Evolutionary conservation across 2,797 vertebrate species (phyloP).

Genomic region (Capromys pilorides): DNA sequence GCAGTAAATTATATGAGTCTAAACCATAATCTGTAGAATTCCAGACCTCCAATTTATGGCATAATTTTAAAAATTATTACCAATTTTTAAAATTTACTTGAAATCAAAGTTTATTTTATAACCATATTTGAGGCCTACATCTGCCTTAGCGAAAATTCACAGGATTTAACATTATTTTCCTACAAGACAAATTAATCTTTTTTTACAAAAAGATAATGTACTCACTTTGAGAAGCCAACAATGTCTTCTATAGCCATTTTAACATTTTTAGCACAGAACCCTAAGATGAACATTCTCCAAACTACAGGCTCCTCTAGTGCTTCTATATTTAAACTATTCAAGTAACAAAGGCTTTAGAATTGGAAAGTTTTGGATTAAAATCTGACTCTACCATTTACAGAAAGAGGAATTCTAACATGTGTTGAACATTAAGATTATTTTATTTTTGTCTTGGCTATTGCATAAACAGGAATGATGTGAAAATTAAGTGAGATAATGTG

Average conservation of each 20-base stretch:
- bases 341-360: slow-evolving; percentile 10
- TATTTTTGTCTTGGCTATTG: neutral
- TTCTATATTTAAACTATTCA: slow-evolving; percentile 51
- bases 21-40: neutral
- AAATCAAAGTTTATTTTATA: neutral
- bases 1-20: neutral
- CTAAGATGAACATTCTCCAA: slow-evolving; percentile 54
- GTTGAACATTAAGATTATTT: neutral
- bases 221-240: slow-evolving; percentile 61
- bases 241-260: slow-evolving; percentile 39
- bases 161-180: slow-evolving; percentile 38
- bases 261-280: slow-evolving; percentile 59
- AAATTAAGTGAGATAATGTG: neutral
- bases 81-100: slow-evolving; percentile 4
- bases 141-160: neutral
- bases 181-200: slow-evolving; percentile 55
- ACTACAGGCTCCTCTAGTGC: slow-evolving; percentile 41
- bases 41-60: neutral
- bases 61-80: neutral
- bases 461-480: neutral
- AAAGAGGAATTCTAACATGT: neutral
- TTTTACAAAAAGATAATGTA: slow-evolving; percentile 55
- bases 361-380: neutral
- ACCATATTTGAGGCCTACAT: neutral
- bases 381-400: neutral